Percentiles rank a stretch among this genome's conserved stretches.
These are phyloP conservation scores for Cenopis cana DNA, from an alignment of 2,888 invertebrate genomes.

Conservation along the genomic window DNA sequence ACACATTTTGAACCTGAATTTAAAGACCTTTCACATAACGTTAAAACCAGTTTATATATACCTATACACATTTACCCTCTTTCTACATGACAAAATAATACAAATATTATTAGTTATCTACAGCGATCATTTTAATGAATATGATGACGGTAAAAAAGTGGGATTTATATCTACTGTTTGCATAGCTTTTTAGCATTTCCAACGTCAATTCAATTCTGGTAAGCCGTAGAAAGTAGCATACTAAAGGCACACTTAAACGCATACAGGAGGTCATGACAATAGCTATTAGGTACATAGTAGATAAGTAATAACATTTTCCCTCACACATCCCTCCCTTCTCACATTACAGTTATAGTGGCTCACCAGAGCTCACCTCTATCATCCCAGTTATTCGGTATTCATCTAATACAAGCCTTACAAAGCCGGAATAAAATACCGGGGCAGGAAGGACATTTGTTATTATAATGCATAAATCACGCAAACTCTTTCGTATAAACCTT, in stretches of 20 bases:
- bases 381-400: not conserved
- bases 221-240: too few relatives aligned
- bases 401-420: not conserved
- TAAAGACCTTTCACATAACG: too few relatives aligned
- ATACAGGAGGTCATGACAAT: not conserved
- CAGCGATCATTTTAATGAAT: too few relatives aligned
- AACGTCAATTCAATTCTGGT: too few relatives aligned
- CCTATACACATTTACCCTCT: too few relatives aligned
- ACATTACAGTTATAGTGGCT: not conserved
- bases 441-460: not conserved
- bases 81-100: too few relatives aligned
- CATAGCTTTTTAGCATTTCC: too few relatives aligned
- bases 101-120: too few relatives aligned
- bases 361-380: not conserved
- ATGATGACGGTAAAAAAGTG: too few relatives aligned
- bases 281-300: not conserved
- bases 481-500: conserved; percentile 8
- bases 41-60: too few relatives aligned
- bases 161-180: too few relatives aligned
- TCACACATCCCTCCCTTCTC: not conserved
- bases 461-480: not conserved
- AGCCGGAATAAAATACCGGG: conserved; percentile 2
- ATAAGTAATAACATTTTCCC: not conserved
- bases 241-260: not conserved
- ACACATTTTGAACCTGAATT: too few relatives aligned